Evolutionary conservation across 1,140 invertebrate genomes (phyloP), one percentile per base, ranked within the genome.

Genomic region (Camponotus floridanus): DNA sequence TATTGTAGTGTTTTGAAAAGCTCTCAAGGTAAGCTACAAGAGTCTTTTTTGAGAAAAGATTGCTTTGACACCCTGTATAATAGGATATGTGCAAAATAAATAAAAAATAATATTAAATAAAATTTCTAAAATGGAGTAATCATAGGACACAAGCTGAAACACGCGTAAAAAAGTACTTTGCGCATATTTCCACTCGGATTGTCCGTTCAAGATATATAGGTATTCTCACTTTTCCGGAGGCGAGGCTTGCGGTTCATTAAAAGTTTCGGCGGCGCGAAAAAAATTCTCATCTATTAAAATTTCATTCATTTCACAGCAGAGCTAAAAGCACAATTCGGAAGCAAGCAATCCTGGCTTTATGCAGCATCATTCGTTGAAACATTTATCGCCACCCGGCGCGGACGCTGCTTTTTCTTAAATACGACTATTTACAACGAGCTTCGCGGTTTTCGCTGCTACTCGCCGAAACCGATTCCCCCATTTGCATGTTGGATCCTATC

Each of bases 281-380:
- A 74, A 83, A 83, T 62, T 74, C 55, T 73, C 79, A 74, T 61
- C 57, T 74, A 74, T 83, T 83, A 83, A 83, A 83, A 83, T 73
- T 83, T 73, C 55, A 71, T 55, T 61, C 55, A 5, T 31, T 62
- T 33, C 26, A 57, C 15, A 39, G 26, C 48, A 5, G 18, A 26
- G 15, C 64, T 36, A 55, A 80, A 36, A 26, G 55, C 26, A 83
- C 68, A 74, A 48, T 71, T 59, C 36, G 21, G 33, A 57, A 71
- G 45, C 31, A 42, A 48, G 36, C 74, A 13, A 78, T 70, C 18
- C 48, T 18, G 26, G 3, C 76, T 61, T 64, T 13, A n/a, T 31
- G 45, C 13, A 15, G 26, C 13, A 13, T 31, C 71, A 59, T 76
- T 76, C 42, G 68, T 64, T 48, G 59, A 65, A 78, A 78, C 42